Evolutionary conservation across 2,113 vertebrate genomes (phyloP).

Genomic region (Oreochromis spilurus): DNA sequence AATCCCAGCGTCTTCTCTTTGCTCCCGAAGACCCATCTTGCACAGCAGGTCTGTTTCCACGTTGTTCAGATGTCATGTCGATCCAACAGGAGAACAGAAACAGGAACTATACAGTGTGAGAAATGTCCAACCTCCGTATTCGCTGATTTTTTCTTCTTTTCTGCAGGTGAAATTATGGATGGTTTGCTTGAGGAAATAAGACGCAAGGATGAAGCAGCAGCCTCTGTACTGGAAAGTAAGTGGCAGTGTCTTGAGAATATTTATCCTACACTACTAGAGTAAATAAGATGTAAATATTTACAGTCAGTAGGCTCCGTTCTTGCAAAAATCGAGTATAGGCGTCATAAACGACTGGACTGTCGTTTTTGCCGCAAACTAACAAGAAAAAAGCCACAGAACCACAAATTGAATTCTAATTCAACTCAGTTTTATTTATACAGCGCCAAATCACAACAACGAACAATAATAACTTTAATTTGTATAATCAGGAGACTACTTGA

Average conservation of each 20-base stretch:
- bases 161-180: constrained; percentile 14
- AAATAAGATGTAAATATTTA: not conserved
- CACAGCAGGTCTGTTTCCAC: not conserved
- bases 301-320: not conserved
- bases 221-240: not conserved
- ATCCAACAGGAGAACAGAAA: not conserved
- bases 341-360: not conserved
- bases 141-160: not conserved
- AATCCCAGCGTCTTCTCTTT: not conserved
- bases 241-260: not conserved
- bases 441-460: not conserved
- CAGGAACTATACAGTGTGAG: not conserved
- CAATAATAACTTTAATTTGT: not conserved
- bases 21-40: not conserved
- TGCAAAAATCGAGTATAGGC: not conserved
- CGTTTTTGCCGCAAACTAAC: not conserved
- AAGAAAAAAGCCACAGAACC: not conserved
- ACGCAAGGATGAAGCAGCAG: accelerated
- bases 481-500: not conserved
- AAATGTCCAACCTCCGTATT: not conserved
- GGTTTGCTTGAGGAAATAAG: not conserved
- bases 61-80: not conserved
- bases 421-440: not conserved
- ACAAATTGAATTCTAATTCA: accelerated
- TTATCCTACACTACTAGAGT: too few relatives aligned